A percentile compares a stretch with the other conserved stretches of the same genome.
Evolutionary conservation across 2,888 invertebrate genomes (phyloP).

Genomic region (Himalopsyche japonica): DNA sequence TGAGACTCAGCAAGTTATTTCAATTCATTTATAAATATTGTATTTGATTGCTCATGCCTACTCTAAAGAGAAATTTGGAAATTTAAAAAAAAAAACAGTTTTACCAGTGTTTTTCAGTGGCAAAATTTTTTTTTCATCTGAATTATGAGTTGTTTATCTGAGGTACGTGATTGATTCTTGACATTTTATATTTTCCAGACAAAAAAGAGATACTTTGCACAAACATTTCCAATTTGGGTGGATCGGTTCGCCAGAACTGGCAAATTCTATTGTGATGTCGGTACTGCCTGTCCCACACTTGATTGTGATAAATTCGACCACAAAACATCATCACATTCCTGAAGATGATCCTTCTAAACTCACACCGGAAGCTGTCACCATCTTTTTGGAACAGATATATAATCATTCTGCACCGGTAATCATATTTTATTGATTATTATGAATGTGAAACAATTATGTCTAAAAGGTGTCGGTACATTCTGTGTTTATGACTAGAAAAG

Average conservation of each 20-base stretch:
- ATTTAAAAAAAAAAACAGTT: too few species aligned
- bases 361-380: slow-evolving; percentile 75
- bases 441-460: too few species aligned
- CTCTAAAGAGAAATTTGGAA: too few species aligned
- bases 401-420: slow-evolving; percentile 78
- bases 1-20: too few species aligned
- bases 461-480: too few species aligned
- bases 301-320: slow-evolving; percentile 88
- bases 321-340: slow-evolving; percentile 90
- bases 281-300: slow-evolving; percentile 81
- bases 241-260: slow-evolving; percentile 87
- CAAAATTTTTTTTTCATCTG: too few species aligned
- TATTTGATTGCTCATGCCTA: too few species aligned
- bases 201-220: slow-evolving; percentile 77
- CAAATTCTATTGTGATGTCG: slow-evolving; percentile 92
- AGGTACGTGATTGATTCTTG: too few species aligned
- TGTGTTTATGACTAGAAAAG: too few species aligned
- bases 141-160: too few species aligned
- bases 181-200: slow-evolving; percentile 43
- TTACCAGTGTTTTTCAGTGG: too few species aligned
- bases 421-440: background rate
- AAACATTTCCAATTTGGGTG: slow-evolving; percentile 92
- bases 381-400: slow-evolving; percentile 76
- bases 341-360: slow-evolving; percentile 80
- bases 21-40: too few species aligned